Percentiles rank a stretch among this genome's conserved stretches.
These are phyloP conservation scores for Odontomyia ornata DNA, from an alignment of 2,888 invertebrate genomes.

Conservation along the genomic window DNA sequence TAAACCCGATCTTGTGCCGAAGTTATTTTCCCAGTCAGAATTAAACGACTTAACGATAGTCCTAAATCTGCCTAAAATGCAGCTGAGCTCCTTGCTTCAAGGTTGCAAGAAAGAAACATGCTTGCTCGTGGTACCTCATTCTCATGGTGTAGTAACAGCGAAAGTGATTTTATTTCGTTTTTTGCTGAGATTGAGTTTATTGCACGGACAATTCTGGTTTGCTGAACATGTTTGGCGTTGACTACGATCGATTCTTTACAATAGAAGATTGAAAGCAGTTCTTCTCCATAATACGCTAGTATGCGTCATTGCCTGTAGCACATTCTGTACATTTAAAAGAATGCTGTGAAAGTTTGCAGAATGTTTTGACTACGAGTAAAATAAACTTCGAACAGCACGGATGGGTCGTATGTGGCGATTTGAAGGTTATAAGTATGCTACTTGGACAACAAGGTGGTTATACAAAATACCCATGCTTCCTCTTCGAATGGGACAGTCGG, in stretches of 20 bases:
- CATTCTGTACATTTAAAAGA: neutral
- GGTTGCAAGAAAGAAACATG: no score
- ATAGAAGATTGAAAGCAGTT: slow-evolving; percentile 7
- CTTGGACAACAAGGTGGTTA: slow-evolving; percentile 1
- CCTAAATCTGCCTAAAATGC: no score
- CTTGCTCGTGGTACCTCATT: no score
- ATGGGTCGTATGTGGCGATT: slow-evolving; percentile 30
- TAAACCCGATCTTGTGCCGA: no score
- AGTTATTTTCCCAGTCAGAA: no score
- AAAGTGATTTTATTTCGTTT: slow-evolving; percentile 1
- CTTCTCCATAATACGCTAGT: neutral
- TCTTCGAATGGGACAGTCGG: slow-evolving; percentile 11
- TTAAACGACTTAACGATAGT: no score
- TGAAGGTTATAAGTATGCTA: neutral
- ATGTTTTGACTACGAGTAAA: neutral
- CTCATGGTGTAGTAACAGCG: neutral
- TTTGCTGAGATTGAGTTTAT: no score
- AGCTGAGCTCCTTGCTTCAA: no score
- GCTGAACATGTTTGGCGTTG: no score
- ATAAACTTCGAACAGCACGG: slow-evolving; percentile 1
- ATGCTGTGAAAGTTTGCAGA: neutral
- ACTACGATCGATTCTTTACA: neutral
- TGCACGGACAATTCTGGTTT: no score
- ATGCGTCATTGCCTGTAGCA: neutral
- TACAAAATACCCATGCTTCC: neutral